Conservation (phyloP, 1,140 invertebrate species). For the Sarcophaga bullata region DNA sequence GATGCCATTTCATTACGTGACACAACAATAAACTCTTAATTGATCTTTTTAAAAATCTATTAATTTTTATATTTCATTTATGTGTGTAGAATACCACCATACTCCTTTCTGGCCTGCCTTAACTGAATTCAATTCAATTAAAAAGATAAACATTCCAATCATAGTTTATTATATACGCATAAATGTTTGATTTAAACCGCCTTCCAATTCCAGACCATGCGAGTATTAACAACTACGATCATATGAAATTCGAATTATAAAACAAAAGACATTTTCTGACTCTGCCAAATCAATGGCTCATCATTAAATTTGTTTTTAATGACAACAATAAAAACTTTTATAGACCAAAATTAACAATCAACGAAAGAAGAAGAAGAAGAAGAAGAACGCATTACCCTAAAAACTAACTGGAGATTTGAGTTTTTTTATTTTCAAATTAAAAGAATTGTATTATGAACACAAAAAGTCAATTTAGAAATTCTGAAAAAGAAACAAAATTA, state of each 20-base stretch:
- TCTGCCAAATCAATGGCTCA: background rate
- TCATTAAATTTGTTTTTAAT: constrained; percentile 13
- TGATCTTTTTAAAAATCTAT: too few relatives aligned
- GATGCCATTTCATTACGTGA: too few relatives aligned
- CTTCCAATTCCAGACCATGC: background rate
- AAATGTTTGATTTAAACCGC: constrained; percentile 9
- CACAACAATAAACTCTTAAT: too few relatives aligned
- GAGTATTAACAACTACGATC: too few relatives aligned
- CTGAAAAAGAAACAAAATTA: background rate
- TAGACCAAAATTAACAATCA: constrained; percentile 12
- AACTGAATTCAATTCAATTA: too few relatives aligned
- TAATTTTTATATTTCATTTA: too few relatives aligned
- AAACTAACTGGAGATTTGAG: background rate
- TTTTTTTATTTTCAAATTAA: too few relatives aligned
- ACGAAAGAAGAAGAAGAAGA: constrained; percentile 9
- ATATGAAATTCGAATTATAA: too few relatives aligned
- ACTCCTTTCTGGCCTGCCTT: too few relatives aligned
- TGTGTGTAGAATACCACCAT: too few relatives aligned
- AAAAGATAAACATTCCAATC: too few relatives aligned
- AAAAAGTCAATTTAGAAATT: constrained; percentile 33
- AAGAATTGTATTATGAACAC: background rate
- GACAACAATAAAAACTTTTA: constrained; percentile 27
- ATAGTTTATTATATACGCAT: background rate
- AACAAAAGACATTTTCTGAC: too few relatives aligned
- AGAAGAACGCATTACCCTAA: background rate